These are phyloP conservation scores for Brachypterus glaber DNA, from an alignment of 2,888 invertebrate species.

Conservation along the genomic window DNA sequence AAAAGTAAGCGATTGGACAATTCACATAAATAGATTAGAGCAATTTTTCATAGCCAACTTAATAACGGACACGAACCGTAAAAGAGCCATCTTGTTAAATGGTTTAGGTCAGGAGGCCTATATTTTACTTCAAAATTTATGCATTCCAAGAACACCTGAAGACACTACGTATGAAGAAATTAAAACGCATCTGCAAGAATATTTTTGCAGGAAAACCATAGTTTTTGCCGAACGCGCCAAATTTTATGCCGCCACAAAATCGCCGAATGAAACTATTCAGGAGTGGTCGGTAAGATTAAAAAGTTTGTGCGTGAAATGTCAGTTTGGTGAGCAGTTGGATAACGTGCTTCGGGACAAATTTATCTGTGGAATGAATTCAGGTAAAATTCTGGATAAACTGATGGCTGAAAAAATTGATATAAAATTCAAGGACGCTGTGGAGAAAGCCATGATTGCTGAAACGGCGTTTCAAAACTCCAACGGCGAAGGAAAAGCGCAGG, in stretches of 20 bases:
- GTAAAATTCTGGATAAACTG: slow-evolving; percentile 7
- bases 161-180: too few relatives aligned
- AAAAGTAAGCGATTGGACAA: too few relatives aligned
- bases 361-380: slow-evolving; percentile 4
- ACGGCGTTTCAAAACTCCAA: too few relatives aligned
- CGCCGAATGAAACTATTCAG: slow-evolving; percentile 4
- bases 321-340: slow-evolving; percentile 3
- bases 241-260: slow-evolving; percentile 4
- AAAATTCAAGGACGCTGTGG: too few relatives aligned
- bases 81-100: slow-evolving; percentile 4
- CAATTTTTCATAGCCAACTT: slow-evolving; percentile 3
- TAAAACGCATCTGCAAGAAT: neutral
- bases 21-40: too few relatives aligned
- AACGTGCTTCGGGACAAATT: too few relatives aligned
- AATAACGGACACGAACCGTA: neutral
- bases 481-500: too few relatives aligned
- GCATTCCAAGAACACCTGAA: slow-evolving; percentile 3
- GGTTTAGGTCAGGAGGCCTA: slow-evolving; percentile 5
- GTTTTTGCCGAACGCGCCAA: slow-evolving; percentile 2
- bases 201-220: slow-evolving; percentile 3
- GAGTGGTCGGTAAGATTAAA: slow-evolving; percentile 5
- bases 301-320: slow-evolving; percentile 6
- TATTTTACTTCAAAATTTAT: slow-evolving; percentile 2
- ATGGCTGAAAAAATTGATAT: too few relatives aligned
- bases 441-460: too few relatives aligned